Conservation (phyloP, 2,113 vertebrate genomes). For the Hucho hucho region DNA sequence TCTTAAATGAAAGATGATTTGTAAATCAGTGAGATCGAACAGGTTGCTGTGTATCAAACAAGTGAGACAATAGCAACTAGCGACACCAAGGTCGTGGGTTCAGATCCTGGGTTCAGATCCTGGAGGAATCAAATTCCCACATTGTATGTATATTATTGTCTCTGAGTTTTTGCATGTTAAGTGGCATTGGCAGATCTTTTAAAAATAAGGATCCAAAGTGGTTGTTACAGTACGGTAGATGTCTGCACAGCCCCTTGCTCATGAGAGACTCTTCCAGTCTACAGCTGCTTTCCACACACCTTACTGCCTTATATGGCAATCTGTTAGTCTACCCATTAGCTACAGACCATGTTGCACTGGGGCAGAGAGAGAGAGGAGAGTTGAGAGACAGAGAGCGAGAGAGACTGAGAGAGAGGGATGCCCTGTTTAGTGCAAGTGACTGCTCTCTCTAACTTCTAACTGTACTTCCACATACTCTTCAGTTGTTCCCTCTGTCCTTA, state of each 20-base stretch:
- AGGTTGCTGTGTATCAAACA: constrained; percentile 97
- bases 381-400: neutral
- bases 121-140: no score
- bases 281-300: constrained; percentile 21
- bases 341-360: constrained; percentile 67
- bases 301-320: constrained; percentile 66
- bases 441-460: neutral
- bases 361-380: constrained; percentile 28
- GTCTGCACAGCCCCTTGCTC: no score
- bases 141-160: no score
- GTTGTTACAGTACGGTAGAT: no score
- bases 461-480: neutral
- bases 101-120: no score
- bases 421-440: neutral
- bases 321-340: constrained; percentile 67
- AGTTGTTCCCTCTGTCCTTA: neutral
- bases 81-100: no score
- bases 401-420: neutral
- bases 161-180: no score
- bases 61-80: no score
- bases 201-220: no score
- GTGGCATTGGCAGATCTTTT: no score
- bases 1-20: no score
- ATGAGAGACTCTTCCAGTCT: neutral
- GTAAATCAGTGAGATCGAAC: constrained; percentile 47